Evolutionary conservation across 1,140 invertebrate genomes (phyloP), one percentile per base, ranked within the genome.

Genomic region (Argopecten irradians): DNA sequence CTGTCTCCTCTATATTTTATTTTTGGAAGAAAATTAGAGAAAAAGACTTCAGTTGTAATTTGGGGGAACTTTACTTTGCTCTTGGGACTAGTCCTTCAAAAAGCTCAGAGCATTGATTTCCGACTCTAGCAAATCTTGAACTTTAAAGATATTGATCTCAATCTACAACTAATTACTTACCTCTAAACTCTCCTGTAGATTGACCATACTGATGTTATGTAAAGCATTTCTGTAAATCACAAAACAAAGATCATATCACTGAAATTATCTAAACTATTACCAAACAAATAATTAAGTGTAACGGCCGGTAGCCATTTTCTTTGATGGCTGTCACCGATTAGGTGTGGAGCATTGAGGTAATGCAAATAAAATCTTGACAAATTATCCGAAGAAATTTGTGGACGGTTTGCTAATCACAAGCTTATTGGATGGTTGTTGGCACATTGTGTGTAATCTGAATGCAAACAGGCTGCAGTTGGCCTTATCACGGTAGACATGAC

Each of bases 401-500:
- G n/a, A 3, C 55, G 11, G 5, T 71, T 28, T 71, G 22, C 55
- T n/a, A 71, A 71, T 71, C 55, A 71, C 55, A 71, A n/a, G 1
- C 16, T n/a, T 71, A 71, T 71, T 71, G 55, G 55, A 71, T n/a
- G 55, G 22, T 71, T 71, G 55, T 71, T 71, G 55, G 55, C 55
- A 71, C 55, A 71, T n/a, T 71, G 55, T 71, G n/a, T 71, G 55
- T 71, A 71, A 71, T 71, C 55, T 71, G 55, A 28, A n/a, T 71
- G 16, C 55, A 71, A 71, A 71, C 55, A 71, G 19, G 55, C 55
- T 71, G 55, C n/a, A 71, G 22, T n/a, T 71, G 55, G 28, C 55
- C 55, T 71, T 71, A n/a, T 71, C 55, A 71, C 28, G 55, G 55
- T 28, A 22, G n/a, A 71, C 55, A 71, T 8, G 55, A 71, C 55